Conservation (phyloP, 2,113 vertebrate species). For the Echinops telfairi region DNA sequence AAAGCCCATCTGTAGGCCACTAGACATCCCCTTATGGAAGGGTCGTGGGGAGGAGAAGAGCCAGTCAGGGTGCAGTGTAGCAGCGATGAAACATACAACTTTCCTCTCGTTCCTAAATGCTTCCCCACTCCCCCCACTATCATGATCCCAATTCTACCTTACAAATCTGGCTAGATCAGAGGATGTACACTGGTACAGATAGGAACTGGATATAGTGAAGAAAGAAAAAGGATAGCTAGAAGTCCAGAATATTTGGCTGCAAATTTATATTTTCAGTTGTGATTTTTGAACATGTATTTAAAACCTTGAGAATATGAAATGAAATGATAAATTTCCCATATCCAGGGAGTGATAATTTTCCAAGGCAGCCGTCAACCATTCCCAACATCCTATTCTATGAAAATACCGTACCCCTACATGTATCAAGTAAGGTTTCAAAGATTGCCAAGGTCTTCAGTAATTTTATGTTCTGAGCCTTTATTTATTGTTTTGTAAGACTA, state of each 20-base stretch:
- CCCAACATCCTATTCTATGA: background rate
- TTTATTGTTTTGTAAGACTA: background rate
- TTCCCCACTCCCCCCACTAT: too few relatives aligned
- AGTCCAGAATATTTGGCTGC: constrained; percentile 61
- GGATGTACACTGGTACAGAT: too few relatives aligned
- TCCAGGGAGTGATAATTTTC: background rate
- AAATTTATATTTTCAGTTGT: constrained; percentile 74
- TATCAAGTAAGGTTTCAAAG: background rate
- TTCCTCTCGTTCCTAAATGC: too few relatives aligned
- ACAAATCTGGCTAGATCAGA: too few relatives aligned
- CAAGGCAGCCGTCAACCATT: constrained; percentile 36
- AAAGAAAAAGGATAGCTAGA: background rate
- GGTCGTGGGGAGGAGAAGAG: too few relatives aligned
- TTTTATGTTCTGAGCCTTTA: background rate
- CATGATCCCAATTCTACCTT: too few relatives aligned
- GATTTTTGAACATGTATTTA: constrained; percentile 70
- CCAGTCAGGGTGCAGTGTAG: too few relatives aligned
- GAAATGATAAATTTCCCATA: constrained; percentile 65
- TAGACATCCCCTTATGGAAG: too few relatives aligned
- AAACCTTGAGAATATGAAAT: constrained; percentile 54
- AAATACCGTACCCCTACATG: background rate
- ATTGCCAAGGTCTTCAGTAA: background rate
- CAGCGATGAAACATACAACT: too few relatives aligned
- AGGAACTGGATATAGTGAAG: background rate
- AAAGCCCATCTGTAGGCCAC: too few relatives aligned